A percentile compares a stretch with the other conserved stretches of the same genome.
phyloP scores from a whole-genome alignment of 1,140 invertebrate species.

The Reticulitermes speratus region DNA sequence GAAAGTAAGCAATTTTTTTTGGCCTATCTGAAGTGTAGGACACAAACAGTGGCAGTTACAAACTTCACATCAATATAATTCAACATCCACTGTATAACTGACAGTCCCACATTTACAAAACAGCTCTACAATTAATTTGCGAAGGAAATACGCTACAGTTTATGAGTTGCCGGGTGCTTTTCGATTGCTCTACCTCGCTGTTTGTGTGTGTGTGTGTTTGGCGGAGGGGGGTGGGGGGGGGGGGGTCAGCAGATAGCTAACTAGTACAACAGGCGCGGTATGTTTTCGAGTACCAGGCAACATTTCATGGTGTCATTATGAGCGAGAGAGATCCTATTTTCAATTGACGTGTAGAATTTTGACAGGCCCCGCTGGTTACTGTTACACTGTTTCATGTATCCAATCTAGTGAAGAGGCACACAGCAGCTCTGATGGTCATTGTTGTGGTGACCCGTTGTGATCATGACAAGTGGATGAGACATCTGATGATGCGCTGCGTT shows the following conservation, averaged over 20 bases:
- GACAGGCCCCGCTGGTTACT: not conserved
- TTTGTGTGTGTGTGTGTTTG: not conserved
- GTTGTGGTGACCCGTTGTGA: not conserved
- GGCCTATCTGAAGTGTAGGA: not conserved
- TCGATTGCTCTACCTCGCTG: not conserved
- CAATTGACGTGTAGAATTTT: conserved; percentile 17
- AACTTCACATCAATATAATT: not conserved
- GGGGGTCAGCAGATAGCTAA: not conserved
- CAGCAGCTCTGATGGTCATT: not conserved
- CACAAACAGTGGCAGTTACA: not conserved
- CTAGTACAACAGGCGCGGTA: not conserved
- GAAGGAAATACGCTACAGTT: not conserved
- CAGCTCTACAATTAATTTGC: conserved; percentile 16
- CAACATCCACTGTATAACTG: not conserved
- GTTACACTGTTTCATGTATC: not conserved
- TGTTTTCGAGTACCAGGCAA: not conserved
- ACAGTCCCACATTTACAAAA: conserved; percentile 7
- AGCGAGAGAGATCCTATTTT: conserved; percentile 1
- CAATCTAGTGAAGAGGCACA: conserved; percentile 7
- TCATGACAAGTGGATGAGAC: not conserved
- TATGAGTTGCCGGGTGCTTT: not conserved
- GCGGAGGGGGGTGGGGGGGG: not conserved
- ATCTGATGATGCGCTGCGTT: not conserved
- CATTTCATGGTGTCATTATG: not conserved
- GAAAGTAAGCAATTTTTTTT: not conserved